Evolutionary conservation across 2,797 vertebrate genomes (phyloP), one percentile per base, ranked within the genome.

Genomic region (Lacerta viridis): DNA sequence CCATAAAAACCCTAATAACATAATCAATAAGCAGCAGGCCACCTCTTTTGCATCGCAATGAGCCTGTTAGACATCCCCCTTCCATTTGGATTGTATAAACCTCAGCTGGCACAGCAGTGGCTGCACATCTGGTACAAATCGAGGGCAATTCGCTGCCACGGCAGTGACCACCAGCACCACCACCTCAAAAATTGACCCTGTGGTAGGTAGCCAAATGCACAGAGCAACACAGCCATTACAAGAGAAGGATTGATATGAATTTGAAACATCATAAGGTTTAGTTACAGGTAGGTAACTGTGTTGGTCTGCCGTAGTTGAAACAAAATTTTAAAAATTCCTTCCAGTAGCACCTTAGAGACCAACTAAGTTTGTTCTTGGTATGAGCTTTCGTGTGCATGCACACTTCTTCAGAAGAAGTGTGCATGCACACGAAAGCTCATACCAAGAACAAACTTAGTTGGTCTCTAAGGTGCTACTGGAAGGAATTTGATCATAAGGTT

Each of bases 11-110:
- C 20, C 83, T 85, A 81, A 43, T 87, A 13, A 25, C 76, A 76
- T 82, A 46, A 84, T 72, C 68, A 88, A 85, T 85, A 85, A 71
- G 82, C 66, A 71, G 83, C 72, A 82, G n/a, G 39, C 29, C 23
- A 20, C 17, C 15, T 85, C 6, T 29, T 74, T 80, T 84, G 36
- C 55, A 64, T 74, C 61, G 10, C 55, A 61, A 79, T 33, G n/a
- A 27, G 36, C 18, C 18, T 29, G 5, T 50, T 10, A 85, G n/a
- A 77, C 74, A 39, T 71, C 33, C 25, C 7, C 33, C 15, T 46
- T 76, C 61, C 33, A 27, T 61, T 72, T 72, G 66, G 76, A 64
- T 36, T 80, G 39, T 79, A n/a, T 55, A 69, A 77, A 39, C 29
- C 33, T 33, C 61, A 27, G 8, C 69, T 88, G 55, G 64, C 18